phyloP scores from a whole-genome alignment of 2,888 invertebrate genomes.

The Mythimna vitellina region DNA sequence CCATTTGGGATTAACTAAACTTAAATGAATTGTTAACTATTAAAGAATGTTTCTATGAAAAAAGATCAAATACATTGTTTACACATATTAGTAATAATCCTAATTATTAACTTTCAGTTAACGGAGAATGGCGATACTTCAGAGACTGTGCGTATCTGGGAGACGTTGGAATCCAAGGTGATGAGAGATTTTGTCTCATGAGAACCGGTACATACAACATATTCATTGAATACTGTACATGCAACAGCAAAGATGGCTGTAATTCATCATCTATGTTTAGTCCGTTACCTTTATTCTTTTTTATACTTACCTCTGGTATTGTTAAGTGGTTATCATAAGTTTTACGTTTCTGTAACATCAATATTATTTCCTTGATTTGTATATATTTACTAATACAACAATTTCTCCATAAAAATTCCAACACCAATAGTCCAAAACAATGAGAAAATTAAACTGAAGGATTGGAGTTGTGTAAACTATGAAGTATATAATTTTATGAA shows the following conservation, averaged over 20 bases:
- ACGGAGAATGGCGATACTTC: slow-evolving; percentile 97
- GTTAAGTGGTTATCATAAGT: slow-evolving; percentile 56
- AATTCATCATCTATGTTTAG: slow-evolving; percentile 91
- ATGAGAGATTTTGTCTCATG: slow-evolving; percentile 97
- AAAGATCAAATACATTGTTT: no score
- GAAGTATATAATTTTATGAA: no score
- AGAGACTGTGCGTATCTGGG: slow-evolving; percentile 97
- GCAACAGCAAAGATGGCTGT: slow-evolving; percentile 97
- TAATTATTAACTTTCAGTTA: slow-evolving; percentile 87
- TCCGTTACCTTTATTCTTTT: slow-evolving; percentile 74
- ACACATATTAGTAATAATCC: neutral
- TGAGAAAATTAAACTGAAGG: neutral
- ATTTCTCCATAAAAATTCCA: neutral
- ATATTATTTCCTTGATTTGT: slow-evolving; percentile 7
- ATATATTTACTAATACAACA: neutral
- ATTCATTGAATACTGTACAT: slow-evolving; percentile 98
- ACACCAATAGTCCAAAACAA: neutral
- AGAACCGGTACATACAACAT: slow-evolving; percentile 98
- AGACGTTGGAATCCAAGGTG: slow-evolving; percentile 96
- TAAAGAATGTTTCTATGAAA: no score
- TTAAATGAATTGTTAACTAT: no score
- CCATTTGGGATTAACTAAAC: no score
- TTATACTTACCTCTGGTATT: slow-evolving; percentile 39
- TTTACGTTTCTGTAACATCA: neutral
- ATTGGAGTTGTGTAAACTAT: neutral